phyloP scores from a whole-genome alignment of 2,113 vertebrate genomes.

The Prionailurus viverrinus region DNA sequence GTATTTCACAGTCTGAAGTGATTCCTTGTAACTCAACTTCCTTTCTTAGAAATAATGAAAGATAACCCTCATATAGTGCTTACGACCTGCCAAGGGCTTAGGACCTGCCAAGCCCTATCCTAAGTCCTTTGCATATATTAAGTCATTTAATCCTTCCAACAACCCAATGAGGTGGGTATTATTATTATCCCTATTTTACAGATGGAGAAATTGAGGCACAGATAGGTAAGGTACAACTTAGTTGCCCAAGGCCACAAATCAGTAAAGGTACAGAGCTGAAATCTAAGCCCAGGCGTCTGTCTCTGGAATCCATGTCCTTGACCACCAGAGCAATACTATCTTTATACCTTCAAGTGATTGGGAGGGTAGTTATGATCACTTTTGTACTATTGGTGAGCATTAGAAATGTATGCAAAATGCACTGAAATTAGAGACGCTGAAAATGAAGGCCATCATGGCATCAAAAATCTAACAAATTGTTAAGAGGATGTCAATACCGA shows the following conservation, averaged over 20 bases:
- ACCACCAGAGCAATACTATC: not conserved
- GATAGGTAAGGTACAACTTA: not conserved
- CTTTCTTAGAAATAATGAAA: conserved; percentile 17
- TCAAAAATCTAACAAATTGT: not conserved
- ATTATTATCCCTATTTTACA: not conserved
- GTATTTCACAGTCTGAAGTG: conserved; percentile 6
- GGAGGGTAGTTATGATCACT: not conserved
- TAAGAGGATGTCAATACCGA: not conserved
- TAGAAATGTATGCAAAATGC: not conserved
- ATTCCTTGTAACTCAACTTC: not conserved
- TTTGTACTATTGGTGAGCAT: not conserved
- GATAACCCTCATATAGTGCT: not conserved
- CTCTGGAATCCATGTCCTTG: not conserved
- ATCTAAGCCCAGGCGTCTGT: not conserved
- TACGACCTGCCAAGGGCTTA: not conserved
- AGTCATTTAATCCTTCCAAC: conserved; percentile 9
- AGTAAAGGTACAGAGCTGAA: not conserved
- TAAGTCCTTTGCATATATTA: not conserved
- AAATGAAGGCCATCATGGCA: not conserved
- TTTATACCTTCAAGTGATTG: not conserved
- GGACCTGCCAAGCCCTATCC: not conserved
- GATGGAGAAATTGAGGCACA: not conserved
- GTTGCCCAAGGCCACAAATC: not conserved
- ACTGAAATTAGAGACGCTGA: not conserved
- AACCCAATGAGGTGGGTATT: not conserved